phyloP scores from a whole-genome alignment of 2,113 vertebrate species.

The Athene noctua region DNA sequence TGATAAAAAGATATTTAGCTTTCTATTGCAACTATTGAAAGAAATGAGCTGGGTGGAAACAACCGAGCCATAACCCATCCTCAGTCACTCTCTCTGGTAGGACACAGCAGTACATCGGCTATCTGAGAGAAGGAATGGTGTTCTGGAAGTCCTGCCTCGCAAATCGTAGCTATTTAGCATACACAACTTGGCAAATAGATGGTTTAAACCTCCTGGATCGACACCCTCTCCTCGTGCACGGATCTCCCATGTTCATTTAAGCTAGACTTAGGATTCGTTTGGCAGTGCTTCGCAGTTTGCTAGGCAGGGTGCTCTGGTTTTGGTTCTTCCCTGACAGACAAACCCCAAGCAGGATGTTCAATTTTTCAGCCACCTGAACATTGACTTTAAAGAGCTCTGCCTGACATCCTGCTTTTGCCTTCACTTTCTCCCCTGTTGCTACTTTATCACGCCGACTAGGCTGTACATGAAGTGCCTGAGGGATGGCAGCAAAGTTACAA shows the following conservation, averaged over 20 bases:
- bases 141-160: neutral
- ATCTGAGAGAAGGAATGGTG: neutral
- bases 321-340: neutral
- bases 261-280: neutral
- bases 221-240: neutral
- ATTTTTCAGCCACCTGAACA: neutral
- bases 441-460: neutral
- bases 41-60: neutral
- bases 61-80: accelerated
- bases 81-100: neutral
- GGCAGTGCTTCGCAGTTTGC: neutral
- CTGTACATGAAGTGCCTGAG: neutral
- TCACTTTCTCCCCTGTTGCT: neutral
- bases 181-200: neutral
- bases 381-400: neutral
- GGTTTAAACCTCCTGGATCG: neutral
- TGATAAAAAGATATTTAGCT: neutral
- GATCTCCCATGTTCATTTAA: neutral
- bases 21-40: neutral
- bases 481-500: neutral
- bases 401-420: neutral
- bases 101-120: neutral
- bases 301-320: neutral
- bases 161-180: neutral
- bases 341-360: neutral